These are phyloP conservation scores for Pelobates cultripes DNA, from an alignment of 2,797 vertebrate species.

Conservation along the genomic window DNA sequence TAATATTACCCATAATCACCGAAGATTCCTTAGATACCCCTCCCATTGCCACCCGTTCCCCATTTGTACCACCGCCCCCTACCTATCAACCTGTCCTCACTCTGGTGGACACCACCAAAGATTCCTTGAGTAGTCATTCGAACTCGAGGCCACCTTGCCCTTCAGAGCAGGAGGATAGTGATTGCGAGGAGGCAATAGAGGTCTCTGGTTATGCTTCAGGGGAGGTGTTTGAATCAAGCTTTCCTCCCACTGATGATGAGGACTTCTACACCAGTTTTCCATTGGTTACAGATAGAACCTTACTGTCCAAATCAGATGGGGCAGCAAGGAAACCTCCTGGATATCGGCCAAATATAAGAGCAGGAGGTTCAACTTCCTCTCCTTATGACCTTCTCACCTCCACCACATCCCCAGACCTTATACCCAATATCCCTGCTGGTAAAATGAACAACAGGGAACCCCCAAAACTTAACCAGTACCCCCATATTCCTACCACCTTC, in stretches of 20 bases:
- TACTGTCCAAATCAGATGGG: slow-evolving; percentile 79
- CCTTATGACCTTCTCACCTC: slow-evolving; percentile 71
- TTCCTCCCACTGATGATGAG: slow-evolving; percentile 93
- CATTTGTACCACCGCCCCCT: slow-evolving; percentile 88
- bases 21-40: slow-evolving; percentile 95
- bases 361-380: slow-evolving; percentile 74
- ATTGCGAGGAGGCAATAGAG: slow-evolving; percentile 91
- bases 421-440: slow-evolving; percentile 84
- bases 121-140: slow-evolving; percentile 84
- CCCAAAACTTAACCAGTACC: slow-evolving; percentile 73
- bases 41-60: slow-evolving; percentile 89
- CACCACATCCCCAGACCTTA: slow-evolving; percentile 68
- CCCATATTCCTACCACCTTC: slow-evolving; percentile 79
- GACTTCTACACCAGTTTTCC: slow-evolving; percentile 92
- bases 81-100: slow-evolving; percentile 88
- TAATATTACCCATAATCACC: slow-evolving; percentile 96
- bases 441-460: slow-evolving; percentile 96
- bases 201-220: slow-evolving; percentile 93
- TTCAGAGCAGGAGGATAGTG: slow-evolving; percentile 87
- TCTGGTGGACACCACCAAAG: slow-evolving; percentile 90
- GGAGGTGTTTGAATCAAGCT: slow-evolving; percentile 80
- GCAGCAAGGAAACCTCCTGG: slow-evolving; percentile 74
- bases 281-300: slow-evolving; percentile 92
- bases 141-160: slow-evolving; percentile 79
- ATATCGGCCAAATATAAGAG: slow-evolving; percentile 71